These are phyloP conservation scores for Abrostola triplasia DNA, from an alignment of 2,888 invertebrate species.

Conservation along the genomic window DNA sequence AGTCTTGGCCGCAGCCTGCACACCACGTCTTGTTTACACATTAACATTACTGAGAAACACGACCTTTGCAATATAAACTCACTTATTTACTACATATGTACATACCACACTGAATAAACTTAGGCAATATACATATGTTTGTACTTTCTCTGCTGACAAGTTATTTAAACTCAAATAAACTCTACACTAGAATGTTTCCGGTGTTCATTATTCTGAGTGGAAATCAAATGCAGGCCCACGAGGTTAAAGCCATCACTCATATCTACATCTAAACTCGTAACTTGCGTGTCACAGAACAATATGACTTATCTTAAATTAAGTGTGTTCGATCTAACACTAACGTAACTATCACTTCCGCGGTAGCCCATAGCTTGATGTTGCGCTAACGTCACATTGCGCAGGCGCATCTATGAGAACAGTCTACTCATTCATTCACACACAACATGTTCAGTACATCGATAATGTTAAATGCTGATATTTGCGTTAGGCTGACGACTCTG, in stretches of 20 bases:
- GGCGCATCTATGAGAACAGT: slow-evolving; percentile 1
- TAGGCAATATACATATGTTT: background rate
- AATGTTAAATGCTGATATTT: too few species aligned
- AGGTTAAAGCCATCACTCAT: too few species aligned
- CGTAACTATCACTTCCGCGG: background rate
- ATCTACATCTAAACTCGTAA: slow-evolving; percentile 2
- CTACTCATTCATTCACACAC: background rate
- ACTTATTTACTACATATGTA: too few species aligned
- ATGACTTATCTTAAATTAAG: slow-evolving; percentile 5
- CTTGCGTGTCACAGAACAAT: slow-evolving; percentile 5
- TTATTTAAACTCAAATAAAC: too few species aligned
- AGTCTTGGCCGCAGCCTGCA: background rate
- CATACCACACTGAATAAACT: too few species aligned
- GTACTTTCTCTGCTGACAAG: background rate
- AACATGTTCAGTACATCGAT: too few species aligned
- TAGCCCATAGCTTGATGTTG: background rate
- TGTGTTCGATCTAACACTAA: slow-evolving; percentile 9
- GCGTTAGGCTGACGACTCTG: too few species aligned
- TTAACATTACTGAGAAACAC: background rate
- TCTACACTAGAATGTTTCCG: too few species aligned
- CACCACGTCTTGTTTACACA: slow-evolving; percentile 1
- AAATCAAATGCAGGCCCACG: too few species aligned
- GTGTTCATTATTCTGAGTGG: too few species aligned
- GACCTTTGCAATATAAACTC: too few species aligned
- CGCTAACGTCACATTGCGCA: slow-evolving; percentile 1